These are phyloP conservation scores for Ophiothrix spiculata DNA, from an alignment of 35 echinoderm and acorn worm species.

Conservation along the genomic window DNA sequence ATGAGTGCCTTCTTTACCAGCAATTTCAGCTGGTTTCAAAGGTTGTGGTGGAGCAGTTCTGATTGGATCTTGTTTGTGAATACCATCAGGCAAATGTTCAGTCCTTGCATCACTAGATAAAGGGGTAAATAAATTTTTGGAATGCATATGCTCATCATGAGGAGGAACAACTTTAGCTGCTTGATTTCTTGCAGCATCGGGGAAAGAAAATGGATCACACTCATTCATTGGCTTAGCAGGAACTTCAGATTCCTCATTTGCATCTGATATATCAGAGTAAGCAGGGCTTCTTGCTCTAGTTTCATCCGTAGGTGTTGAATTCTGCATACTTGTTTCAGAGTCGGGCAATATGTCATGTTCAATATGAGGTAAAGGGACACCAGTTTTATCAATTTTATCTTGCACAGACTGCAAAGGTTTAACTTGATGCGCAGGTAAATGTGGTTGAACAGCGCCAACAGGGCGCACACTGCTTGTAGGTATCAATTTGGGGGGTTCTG, in stretches of 20 bases:
- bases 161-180: background rate
- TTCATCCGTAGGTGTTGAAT: no score
- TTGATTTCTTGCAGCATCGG: conserved; percentile 23
- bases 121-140: background rate
- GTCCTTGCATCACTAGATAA: background rate
- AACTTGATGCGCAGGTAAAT: conserved; percentile 35
- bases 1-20: background rate
- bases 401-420: conserved; percentile 25
- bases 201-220: conserved; percentile 29
- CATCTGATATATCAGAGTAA: conserved; percentile 99
- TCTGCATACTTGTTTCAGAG: no score
- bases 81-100: background rate
- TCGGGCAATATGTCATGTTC: no score
- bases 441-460: conserved; percentile 31
- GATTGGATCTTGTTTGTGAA: background rate
- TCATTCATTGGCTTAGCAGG: conserved; percentile 17
- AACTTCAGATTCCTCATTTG: conserved; percentile 31
- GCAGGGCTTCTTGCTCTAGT: conserved; percentile 64
- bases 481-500: conserved; percentile 95
- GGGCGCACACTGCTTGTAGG: conserved; percentile 61
- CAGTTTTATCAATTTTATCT: conserved; percentile 21
- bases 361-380: background rate
- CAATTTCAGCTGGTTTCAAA: background rate
- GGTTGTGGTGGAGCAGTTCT: background rate
- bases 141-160: background rate